These are phyloP conservation scores for Tipula unca DNA, from an alignment of 2,888 invertebrate genomes.

Conservation along the genomic window DNA sequence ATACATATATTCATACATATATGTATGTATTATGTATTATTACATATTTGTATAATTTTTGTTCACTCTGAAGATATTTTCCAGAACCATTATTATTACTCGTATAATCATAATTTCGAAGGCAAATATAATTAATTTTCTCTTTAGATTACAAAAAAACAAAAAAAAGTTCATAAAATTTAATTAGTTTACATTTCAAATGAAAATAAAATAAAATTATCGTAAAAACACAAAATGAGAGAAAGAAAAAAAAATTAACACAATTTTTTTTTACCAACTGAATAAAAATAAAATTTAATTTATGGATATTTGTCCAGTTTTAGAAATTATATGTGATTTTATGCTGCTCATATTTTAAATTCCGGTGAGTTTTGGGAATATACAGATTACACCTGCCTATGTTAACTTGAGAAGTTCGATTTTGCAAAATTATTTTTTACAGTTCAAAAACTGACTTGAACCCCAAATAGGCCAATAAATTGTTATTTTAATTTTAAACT, in stretches of 20 bases:
- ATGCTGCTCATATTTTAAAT: no score
- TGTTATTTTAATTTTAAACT: no score
- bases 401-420: no score
- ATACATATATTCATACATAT: background rate
- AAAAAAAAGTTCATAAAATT: background rate
- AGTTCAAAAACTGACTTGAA: no score
- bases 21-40: background rate
- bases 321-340: background rate
- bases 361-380: no score
- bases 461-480: no score
- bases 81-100: background rate
- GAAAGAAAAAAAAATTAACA: background rate
- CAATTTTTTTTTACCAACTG: background rate
- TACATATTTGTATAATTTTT: background rate
- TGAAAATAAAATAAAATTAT: background rate
- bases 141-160: background rate
- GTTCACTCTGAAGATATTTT: background rate
- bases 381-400: no score
- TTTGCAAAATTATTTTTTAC: no score
- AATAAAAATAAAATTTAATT: background rate
- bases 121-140: background rate
- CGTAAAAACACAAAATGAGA: background rate
- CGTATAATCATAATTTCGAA: background rate
- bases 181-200: constrained; percentile 14
- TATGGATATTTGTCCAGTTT: background rate